Base-by-base conservation (phyloP, 2,113 vertebrate genomes). In the Drymodes brunneopygia region DNA sequence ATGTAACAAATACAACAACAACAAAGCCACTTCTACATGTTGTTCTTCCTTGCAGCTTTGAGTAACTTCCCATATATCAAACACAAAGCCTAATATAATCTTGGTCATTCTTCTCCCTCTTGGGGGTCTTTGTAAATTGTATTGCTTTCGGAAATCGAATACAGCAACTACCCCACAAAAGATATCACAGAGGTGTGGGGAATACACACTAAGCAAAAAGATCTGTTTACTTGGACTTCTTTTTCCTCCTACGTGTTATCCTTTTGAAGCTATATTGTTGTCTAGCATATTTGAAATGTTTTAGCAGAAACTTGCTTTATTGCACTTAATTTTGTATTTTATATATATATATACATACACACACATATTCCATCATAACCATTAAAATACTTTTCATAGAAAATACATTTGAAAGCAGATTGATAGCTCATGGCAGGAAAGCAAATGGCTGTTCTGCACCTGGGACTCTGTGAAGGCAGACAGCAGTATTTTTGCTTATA, bases 51-150 rank as follows among this genome's bases (percentile, higher is more conserved):
- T 56, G 50, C 47, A 90, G 64, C 81, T 81, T 77, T 87, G 85
- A 97, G 92, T 86, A 92, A 95, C 83, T 96, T 97, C 95, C 95
- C 47, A 94, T 64, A 51, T 85, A 92, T 81, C 83, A 92, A 95
- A 94, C 90, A 95, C 83, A 96, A 92, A 94, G 91, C 65, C 79
- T 79, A 96, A 90, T 38, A 78, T 73, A 87, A 95, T 84, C 74
- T 66, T 4, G 0, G 45, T 62, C 58, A 88, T 90, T 92, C 36
- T 88, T 94, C 45, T 92, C 88, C 22, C 94, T 81, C 85, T 71
- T 83, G 93, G 90, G 33, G 67, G 86, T 67, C 95, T 96, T 95
- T 96, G 83, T 92, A 89, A 95, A 57, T 75, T 73, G 38, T 50
- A 51, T 45, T 83, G 70, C 64, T 92, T 88, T 92, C 93, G 95